phyloP scores from a whole-genome alignment of 2,113 vertebrate genomes.

The Aphyosemion australe region DNA sequence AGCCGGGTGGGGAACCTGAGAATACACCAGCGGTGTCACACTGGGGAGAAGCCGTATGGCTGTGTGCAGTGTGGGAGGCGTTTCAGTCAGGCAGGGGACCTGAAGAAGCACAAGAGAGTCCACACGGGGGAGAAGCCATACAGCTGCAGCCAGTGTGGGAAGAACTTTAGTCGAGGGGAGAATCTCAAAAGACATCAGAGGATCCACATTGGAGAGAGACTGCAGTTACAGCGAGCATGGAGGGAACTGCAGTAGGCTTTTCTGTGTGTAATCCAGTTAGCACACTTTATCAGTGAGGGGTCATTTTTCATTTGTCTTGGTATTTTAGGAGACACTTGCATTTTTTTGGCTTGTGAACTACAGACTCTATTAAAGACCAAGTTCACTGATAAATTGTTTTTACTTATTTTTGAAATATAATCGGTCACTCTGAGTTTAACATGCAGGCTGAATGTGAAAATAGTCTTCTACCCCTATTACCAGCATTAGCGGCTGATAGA shows the following conservation, averaged over 20 bases:
- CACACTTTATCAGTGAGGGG: neutral
- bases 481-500: too few relatives aligned
- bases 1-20: slow-evolving; percentile 72
- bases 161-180: slow-evolving; percentile 78
- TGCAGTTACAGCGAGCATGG: slow-evolving; percentile 61
- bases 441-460: too few relatives aligned
- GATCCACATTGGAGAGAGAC: slow-evolving; percentile 69
- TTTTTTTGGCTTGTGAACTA: too few relatives aligned
- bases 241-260: slow-evolving; percentile 35
- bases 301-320: neutral
- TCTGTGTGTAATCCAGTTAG: neutral
- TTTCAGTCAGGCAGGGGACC: slow-evolving; percentile 78
- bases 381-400: too few relatives aligned
- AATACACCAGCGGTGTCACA: slow-evolving; percentile 79
- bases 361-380: too few relatives aligned
- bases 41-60: slow-evolving; percentile 77
- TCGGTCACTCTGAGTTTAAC: too few relatives aligned
- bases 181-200: slow-evolving; percentile 80
- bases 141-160: slow-evolving; percentile 76
- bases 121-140: slow-evolving; percentile 81
- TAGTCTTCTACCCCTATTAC: too few relatives aligned
- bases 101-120: slow-evolving; percentile 79
- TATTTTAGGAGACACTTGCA: too few relatives aligned
- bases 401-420: too few relatives aligned
- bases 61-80: slow-evolving; percentile 75